Evolutionary conservation across 2,113 vertebrate genomes (phyloP).

Genomic region (Eudyptes chrysolophus): DNA sequence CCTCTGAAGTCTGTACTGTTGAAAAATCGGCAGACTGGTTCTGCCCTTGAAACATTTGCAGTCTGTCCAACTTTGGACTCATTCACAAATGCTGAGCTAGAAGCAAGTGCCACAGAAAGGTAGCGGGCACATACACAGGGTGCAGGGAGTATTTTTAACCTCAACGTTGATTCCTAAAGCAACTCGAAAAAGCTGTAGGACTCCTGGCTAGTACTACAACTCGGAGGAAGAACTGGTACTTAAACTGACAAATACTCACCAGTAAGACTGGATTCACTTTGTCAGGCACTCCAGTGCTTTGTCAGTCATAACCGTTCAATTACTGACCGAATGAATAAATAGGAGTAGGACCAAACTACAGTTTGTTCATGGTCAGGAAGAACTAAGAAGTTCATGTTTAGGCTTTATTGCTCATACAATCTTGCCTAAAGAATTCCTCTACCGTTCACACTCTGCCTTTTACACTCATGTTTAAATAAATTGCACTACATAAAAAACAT

Average conservation of each 20-base stretch:
- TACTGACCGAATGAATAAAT: not conserved
- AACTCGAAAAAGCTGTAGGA: not conserved
- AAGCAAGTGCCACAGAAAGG: not conserved
- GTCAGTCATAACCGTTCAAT: not conserved
- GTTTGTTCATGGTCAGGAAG: not conserved
- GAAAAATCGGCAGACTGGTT: not conserved
- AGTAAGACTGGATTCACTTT: not conserved
- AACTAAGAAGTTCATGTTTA: not conserved
- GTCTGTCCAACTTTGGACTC: not conserved
- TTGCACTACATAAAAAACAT: accelerated
- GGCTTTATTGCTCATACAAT: not conserved
- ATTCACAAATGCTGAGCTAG: not conserved
- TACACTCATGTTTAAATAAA: not conserved
- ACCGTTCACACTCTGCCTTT: not conserved
- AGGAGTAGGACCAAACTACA: not conserved
- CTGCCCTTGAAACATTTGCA: not conserved
- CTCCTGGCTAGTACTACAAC: not conserved
- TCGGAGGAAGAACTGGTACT: not conserved
- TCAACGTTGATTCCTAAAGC: not conserved
- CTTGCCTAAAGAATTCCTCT: not conserved
- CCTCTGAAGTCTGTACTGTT: not conserved
- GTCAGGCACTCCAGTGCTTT: not conserved
- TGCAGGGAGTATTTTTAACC: not conserved
- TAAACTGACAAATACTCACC: not conserved
- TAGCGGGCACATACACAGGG: not conserved